Evolutionary conservation across 1,140 invertebrate genomes (phyloP).

Genomic region (Caenorhabditis tropicalis): DNA sequence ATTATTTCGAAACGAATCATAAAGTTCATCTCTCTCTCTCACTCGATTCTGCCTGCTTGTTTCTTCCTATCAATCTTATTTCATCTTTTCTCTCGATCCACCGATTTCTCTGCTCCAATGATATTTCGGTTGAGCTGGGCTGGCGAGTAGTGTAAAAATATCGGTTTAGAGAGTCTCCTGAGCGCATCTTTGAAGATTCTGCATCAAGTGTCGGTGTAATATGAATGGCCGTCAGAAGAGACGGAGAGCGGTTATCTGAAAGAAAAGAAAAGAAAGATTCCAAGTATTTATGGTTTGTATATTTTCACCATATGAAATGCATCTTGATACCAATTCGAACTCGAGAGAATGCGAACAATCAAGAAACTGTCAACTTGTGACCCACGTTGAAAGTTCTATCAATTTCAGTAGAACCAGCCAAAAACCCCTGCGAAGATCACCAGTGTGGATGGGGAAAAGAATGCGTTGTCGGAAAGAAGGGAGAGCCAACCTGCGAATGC

Average conservation of each 20-base stretch:
- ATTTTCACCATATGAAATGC: too few relatives aligned
- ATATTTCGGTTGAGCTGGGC: not conserved
- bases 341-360: too few relatives aligned
- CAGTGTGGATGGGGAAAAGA: constrained; percentile 87
- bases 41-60: not conserved
- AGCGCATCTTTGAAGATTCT: not conserved
- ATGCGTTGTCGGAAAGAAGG: constrained; percentile 79
- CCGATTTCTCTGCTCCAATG: not conserved
- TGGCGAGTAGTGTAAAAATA: not conserved
- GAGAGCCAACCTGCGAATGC: constrained; percentile 84
- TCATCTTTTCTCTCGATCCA: not conserved
- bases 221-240: not conserved
- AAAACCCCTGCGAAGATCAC: constrained; percentile 82
- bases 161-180: too few relatives aligned
- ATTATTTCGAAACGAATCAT: constrained; percentile 2
- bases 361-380: too few relatives aligned
- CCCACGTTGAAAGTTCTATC: not conserved
- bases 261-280: not conserved
- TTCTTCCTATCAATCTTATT: constrained; percentile 32
- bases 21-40: not conserved
- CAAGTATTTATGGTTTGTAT: not conserved
- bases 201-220: not conserved
- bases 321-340: too few relatives aligned
- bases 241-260: not conserved
- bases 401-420: constrained; percentile 39